phyloP scores from a whole-genome alignment of 2,888 invertebrate genomes.

The Hydriomena furcata region DNA sequence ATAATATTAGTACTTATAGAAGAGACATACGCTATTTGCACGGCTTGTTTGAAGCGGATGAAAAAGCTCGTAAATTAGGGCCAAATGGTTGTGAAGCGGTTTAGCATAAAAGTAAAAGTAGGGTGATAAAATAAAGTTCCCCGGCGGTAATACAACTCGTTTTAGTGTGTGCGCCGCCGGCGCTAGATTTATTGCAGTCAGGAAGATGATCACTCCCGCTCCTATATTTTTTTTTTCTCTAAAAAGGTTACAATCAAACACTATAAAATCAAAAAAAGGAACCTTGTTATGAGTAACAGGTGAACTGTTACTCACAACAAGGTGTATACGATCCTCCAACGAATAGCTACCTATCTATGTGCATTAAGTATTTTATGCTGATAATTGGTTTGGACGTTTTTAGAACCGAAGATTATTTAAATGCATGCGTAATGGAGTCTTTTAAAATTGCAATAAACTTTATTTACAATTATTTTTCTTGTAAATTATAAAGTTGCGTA shows the following conservation, averaged over 20 bases:
- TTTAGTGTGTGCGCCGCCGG: constrained; percentile 47
- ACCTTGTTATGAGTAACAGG: too few relatives aligned
- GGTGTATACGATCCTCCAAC: constrained; percentile 19
- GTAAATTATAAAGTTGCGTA: constrained; percentile 12
- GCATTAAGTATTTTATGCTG: not conserved
- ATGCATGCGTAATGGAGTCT: not conserved
- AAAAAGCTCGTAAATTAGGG: constrained; percentile 22
- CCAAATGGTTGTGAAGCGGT: constrained; percentile 39
- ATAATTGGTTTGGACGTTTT: constrained; percentile 5
- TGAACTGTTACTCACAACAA: constrained; percentile 32
- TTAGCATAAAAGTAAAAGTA: constrained; percentile 70
- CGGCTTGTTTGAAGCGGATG: constrained; percentile 18
- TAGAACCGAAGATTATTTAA: not conserved
- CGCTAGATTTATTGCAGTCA: constrained; percentile 58
- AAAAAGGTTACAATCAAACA: constrained; percentile 32
- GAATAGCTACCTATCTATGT: constrained; percentile 1
- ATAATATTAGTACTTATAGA: too few relatives aligned
- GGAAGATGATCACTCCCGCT: constrained; percentile 49
- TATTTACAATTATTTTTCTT: constrained; percentile 8
- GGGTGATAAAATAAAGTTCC: constrained; percentile 67
- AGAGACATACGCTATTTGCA: constrained; percentile 19
- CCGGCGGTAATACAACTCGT: constrained; percentile 52
- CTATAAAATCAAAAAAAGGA: constrained; percentile 29
- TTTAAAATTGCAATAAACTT: constrained; percentile 4
- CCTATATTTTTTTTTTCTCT: constrained; percentile 35